Evolutionary conservation across 2,797 vertebrate species (phyloP).

Genomic region (Sus cebifrons): DNA sequence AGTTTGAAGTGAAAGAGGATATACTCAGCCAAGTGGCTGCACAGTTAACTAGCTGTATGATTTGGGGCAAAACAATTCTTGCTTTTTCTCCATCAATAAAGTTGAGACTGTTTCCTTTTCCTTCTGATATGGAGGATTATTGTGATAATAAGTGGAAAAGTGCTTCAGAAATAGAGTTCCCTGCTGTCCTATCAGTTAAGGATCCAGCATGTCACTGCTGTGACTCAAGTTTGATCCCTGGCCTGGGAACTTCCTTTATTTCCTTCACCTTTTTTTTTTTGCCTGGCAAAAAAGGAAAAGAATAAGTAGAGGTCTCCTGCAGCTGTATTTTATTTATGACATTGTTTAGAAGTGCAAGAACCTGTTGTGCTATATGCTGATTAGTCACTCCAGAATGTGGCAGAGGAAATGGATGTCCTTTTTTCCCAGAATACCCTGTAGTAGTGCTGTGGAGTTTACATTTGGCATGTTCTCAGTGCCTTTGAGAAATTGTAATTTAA

Average conservation of each 20-base stretch:
- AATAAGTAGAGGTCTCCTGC: neutral
- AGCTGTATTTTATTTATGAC: slow-evolving; percentile 4
- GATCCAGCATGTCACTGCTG: too few species aligned
- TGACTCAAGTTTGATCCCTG: too few species aligned
- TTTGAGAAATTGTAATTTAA: neutral
- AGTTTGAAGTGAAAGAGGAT: neutral
- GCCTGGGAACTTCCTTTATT: too few species aligned
- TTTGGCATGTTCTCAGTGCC: neutral
- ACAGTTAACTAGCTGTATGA: neutral
- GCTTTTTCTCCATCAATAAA: neutral
- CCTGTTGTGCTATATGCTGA: neutral
- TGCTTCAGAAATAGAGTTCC: neutral
- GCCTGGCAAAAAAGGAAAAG: too few species aligned
- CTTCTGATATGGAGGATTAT: neutral
- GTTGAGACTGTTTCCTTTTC: neutral
- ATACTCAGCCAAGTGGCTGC: neutral
- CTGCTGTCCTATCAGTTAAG: too few species aligned
- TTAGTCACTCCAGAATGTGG: neutral
- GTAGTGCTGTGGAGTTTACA: neutral
- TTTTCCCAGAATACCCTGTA: neutral
- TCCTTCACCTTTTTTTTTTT: too few species aligned
- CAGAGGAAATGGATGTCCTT: neutral
- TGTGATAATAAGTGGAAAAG: neutral
- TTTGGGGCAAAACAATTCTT: neutral
- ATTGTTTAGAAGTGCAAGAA: neutral